Percentiles rank a stretch among this genome's conserved stretches.
Evolutionary conservation across 2,888 invertebrate species (phyloP).

Genomic region (Ichneumoninae sp.): DNA sequence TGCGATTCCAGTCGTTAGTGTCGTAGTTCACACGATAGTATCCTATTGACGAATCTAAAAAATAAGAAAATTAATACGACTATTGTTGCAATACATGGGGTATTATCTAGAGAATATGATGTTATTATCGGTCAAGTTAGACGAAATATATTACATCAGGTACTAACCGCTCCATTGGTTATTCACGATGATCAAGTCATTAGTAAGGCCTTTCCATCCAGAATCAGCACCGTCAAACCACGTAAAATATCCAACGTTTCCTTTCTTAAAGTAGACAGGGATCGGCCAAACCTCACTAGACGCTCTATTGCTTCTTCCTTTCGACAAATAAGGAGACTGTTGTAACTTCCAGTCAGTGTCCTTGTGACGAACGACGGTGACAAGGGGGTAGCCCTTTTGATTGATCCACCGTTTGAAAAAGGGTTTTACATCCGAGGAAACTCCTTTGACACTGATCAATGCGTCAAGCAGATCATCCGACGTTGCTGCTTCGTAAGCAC

Average conservation of each 20-base stretch:
- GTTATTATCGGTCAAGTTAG: not conserved
- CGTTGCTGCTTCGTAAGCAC: conserved; percentile 78
- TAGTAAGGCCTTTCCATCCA: conserved; percentile 71
- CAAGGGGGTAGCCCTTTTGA: conserved; percentile 88
- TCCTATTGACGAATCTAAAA: conserved; percentile 68
- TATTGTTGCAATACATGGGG: not conserved
- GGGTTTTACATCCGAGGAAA: conserved; percentile 73
- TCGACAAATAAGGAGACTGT: conserved; percentile 81
- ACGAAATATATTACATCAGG: not conserved
- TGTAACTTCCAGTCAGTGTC: conserved; percentile 83
- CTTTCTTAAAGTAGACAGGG: conserved; percentile 65
- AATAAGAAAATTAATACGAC: not conserved
- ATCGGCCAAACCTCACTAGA: conserved; percentile 74
- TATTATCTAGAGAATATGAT: not conserved
- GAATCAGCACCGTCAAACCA: not conserved
- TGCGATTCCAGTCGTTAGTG: conserved; percentile 79
- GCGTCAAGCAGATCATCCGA: conserved; percentile 85
- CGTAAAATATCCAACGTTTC: not conserved
- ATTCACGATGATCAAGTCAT: conserved; percentile 88
- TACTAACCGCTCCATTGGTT: conserved; percentile 87
- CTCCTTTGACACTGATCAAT: conserved; percentile 22
- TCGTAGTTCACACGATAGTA: conserved; percentile 83
- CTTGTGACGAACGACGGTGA: conserved; percentile 85
- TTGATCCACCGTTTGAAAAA: conserved; percentile 87
- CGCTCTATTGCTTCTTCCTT: not conserved